These are phyloP conservation scores for Cartodere bifasciata DNA, from an alignment of 2,888 invertebrate species.

Conservation along the genomic window DNA sequence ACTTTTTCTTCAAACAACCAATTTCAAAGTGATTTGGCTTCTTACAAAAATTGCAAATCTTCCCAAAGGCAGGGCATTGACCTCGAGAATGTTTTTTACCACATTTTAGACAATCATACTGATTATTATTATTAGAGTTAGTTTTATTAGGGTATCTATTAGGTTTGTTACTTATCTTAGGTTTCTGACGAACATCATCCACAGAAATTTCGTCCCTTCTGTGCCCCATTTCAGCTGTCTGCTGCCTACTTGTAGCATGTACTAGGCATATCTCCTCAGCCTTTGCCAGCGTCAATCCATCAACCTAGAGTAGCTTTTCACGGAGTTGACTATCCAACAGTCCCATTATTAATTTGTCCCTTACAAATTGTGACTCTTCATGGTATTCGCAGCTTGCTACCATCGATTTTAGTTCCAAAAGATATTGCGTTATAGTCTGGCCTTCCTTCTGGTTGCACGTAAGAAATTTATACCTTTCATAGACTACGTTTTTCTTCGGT, in stretches of 20 bases:
- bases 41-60: background rate
- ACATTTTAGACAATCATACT: background rate
- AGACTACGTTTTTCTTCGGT: slow-evolving; percentile 2
- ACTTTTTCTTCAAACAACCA: background rate
- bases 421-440: slow-evolving; percentile 1
- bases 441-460: slow-evolving; percentile 4
- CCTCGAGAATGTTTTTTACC: background rate
- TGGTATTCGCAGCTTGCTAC: slow-evolving; percentile 5
- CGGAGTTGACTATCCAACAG: slow-evolving; percentile 4
- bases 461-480: slow-evolving; percentile 3
- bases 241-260: slow-evolving; percentile 1
- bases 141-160: background rate
- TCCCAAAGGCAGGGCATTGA: background rate
- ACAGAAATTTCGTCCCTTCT: background rate
- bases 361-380: background rate
- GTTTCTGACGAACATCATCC: background rate
- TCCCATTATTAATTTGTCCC: slow-evolving; percentile 2
- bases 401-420: slow-evolving; percentile 4
- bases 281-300: slow-evolving; percentile 1
- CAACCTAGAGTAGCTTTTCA: slow-evolving; percentile 3
- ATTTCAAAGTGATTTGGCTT: background rate
- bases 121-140: background rate
- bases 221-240: background rate
- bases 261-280: slow-evolving; percentile 1
- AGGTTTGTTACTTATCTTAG: background rate